phyloP scores from a whole-genome alignment of 30 jellyfish, hydroid and myxozoan genomes.

The Clytia hemisphaerica region DNA sequence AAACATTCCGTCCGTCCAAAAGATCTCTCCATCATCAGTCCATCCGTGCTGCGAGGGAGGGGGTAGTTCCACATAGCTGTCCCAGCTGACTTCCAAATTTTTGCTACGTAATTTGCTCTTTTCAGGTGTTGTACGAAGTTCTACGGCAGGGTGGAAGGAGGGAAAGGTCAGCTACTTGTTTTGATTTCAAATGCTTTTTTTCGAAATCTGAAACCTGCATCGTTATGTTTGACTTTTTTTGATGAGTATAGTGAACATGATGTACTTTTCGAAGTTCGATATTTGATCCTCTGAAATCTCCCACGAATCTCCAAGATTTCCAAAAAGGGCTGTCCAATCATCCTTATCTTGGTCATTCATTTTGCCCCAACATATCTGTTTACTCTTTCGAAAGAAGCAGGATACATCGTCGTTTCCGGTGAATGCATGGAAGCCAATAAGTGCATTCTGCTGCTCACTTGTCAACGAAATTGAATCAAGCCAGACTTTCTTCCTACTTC shows the following conservation, averaged over 20 bases:
- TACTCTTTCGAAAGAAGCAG: too few species aligned
- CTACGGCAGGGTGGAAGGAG: background rate
- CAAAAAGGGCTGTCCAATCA: too few species aligned
- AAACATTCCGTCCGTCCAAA: background rate
- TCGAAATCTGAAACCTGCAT: background rate
- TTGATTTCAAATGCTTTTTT: background rate
- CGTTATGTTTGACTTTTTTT: background rate
- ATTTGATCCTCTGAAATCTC: too few species aligned
- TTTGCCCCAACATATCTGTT: too few species aligned
- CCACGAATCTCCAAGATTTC: background rate
- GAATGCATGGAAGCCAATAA: too few species aligned
- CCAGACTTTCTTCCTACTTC: too few species aligned
- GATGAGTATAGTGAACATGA: too few species aligned
- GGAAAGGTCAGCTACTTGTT: background rate
- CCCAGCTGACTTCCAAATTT: background rate
- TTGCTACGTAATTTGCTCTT: background rate
- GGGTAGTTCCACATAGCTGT: background rate
- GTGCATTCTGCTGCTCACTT: too few species aligned
- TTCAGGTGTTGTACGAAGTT: background rate
- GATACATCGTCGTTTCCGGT: too few species aligned
- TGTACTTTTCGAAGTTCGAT: too few species aligned
- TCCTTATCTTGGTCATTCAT: too few species aligned
- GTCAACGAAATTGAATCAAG: too few species aligned
- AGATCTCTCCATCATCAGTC: background rate
- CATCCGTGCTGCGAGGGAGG: background rate